Percentiles rank a stretch among this genome's conserved stretches.
Evolutionary conservation across 2,113 vertebrate species (phyloP).

Genomic region (Xiphophorus hellerii): DNA sequence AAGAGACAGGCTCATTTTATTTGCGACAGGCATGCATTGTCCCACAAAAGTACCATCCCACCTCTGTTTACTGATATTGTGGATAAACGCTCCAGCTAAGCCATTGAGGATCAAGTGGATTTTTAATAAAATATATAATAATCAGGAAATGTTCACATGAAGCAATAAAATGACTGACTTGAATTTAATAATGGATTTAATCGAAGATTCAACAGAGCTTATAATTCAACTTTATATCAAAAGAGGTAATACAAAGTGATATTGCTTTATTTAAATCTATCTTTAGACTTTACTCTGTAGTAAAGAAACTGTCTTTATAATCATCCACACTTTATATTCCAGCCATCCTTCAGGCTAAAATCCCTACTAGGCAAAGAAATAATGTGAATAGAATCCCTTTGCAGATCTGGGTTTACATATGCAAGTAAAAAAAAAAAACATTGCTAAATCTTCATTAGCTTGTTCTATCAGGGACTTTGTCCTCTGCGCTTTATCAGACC

Average conservation of each 20-base stretch:
- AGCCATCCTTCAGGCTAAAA: not conserved
- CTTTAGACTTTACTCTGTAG: not conserved
- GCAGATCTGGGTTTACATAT: slow-evolving; percentile 20
- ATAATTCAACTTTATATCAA: not conserved
- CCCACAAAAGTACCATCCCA: slow-evolving; percentile 33
- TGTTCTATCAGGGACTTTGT: slow-evolving; percentile 41
- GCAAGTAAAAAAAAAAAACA: not conserved
- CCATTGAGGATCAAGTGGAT: slow-evolving; percentile 8
- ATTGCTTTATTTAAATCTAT: not conserved
- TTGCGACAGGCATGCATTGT: slow-evolving; percentile 35
- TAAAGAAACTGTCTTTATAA: not conserved
- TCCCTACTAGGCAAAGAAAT: slow-evolving; percentile 6
- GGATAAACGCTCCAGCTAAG: slow-evolving; percentile 19
- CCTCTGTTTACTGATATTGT: slow-evolving; percentile 28
- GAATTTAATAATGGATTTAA: not conserved
- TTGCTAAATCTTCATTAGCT: slow-evolving; percentile 39
- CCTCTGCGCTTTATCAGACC: slow-evolving; percentile 24
- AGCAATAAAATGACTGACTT: not conserved
- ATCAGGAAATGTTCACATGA: slow-evolving; percentile 21
- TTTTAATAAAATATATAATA: not conserved
- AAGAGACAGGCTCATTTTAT: slow-evolving; percentile 7
- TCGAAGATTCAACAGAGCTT: not conserved
- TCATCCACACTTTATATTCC: slow-evolving; percentile 29
- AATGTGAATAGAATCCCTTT: not conserved
- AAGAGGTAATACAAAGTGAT: not conserved